Conservation (phyloP, 2,797 vertebrate genomes). For the Arctocebus calabarensis region DNA sequence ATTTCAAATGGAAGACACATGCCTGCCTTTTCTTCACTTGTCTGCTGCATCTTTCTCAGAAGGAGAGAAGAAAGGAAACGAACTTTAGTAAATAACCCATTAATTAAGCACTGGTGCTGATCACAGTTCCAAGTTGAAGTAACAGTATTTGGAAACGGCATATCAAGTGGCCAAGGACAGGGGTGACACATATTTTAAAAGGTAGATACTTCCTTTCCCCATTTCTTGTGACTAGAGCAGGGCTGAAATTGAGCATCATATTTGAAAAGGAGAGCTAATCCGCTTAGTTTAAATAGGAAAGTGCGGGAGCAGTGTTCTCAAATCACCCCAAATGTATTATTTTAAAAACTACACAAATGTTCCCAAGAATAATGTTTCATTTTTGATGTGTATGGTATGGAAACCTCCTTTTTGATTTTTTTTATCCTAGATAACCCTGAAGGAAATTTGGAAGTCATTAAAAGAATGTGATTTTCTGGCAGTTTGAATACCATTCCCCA, state of each 20-base stretch:
- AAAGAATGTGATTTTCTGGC: conserved; percentile 60
- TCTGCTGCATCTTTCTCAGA: conserved; percentile 82
- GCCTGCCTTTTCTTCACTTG: conserved; percentile 85
- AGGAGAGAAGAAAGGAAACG: conserved; percentile 83
- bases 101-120: conserved; percentile 86
- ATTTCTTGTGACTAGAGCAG: conserved; percentile 6
- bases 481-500: conserved; percentile 21
- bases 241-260: not conserved
- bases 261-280: conserved; percentile 47
- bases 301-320: conserved; percentile 4
- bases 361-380: conserved; percentile 54
- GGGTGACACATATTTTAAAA: conserved; percentile 23
- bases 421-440: conserved; percentile 38
- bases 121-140: conserved; percentile 76
- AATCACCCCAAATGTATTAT: not conserved
- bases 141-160: conserved; percentile 73
- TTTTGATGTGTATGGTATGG: not conserved
- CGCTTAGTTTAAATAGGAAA: conserved; percentile 68
- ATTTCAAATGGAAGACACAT: conserved; percentile 90
- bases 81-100: conserved; percentile 85
- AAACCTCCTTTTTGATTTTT: not conserved
- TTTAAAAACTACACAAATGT: conserved; percentile 48
- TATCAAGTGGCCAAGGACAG: conserved; percentile 63
- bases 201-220: conserved; percentile 18
- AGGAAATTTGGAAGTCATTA: conserved; percentile 59